Percentiles rank a stretch among this genome's conserved stretches.
Evolutionary conservation across 2,113 vertebrate genomes (phyloP).

Genomic region (Oxyruncus cristatus): DNA sequence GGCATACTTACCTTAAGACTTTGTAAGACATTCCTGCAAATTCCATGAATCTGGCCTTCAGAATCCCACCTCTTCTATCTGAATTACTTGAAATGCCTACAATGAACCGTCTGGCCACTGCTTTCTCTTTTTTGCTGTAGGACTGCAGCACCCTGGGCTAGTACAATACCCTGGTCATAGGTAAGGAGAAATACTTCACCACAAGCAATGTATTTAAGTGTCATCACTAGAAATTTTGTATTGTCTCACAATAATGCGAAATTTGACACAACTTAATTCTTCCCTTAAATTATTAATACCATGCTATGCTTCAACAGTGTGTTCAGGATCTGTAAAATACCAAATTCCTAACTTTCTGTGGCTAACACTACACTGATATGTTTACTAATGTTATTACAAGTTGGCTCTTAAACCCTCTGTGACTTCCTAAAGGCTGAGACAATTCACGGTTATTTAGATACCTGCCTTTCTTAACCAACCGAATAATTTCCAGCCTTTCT

Average conservation of each 20-base stretch:
- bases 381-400: neutral
- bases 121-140: neutral
- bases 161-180: neutral
- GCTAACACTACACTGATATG: neutral
- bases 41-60: neutral
- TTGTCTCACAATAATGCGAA: neutral
- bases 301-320: neutral
- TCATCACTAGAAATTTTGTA: neutral
- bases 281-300: neutral
- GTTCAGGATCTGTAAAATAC: neutral
- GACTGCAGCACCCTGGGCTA: neutral
- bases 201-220: neutral
- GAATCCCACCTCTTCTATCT: neutral
- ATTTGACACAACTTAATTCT: neutral
- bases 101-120: accelerated
- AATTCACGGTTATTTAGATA: neutral
- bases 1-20: neutral
- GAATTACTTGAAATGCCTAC: neutral
- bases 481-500: neutral
- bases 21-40: neutral
- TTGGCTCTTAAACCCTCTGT: neutral
- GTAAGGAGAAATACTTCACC: neutral
- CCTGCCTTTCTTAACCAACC: neutral
- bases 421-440: neutral
- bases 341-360: neutral